Evolutionary conservation across 2,797 vertebrate genomes (phyloP), one percentile per base, ranked within the genome.

Genomic region (Bradypodion ventrale): DNA sequence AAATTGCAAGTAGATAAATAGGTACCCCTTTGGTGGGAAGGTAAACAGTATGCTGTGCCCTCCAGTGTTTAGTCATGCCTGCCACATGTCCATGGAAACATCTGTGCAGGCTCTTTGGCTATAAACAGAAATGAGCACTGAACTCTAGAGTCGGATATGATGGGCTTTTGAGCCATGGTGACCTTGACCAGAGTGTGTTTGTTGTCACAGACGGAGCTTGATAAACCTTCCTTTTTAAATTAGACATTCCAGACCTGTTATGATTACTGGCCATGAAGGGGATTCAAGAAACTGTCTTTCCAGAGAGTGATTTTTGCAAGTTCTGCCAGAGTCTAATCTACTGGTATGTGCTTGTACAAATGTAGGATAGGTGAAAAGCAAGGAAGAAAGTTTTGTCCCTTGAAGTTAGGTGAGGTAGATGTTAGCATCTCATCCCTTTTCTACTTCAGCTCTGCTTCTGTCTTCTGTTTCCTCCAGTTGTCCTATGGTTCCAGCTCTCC

Each of bases 401-500:
- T 40, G 40, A 19, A 40, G 16, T 59, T 46, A 44, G 40, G 3
- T 9, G 12, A 79, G 63, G n/a, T 29, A 42, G 40, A 29, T 29
- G 16, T 10, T n/a, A n/a, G 19, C 19, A 1, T 4, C 23, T 49
- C 25, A 9, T 5, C 27, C 40, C 49, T 80, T 37, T 37, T 35
- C 32, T 35, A n/a, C 2, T 27, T 70, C 40, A 52, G 49, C 35
- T 7, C 1, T 46, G 1, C 27, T 44, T 56, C 35, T 8, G 1
- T 65, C 76, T 10, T 49, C 29, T 78, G 44, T 8, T 15, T 16
- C 77, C 80, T 52, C 0, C 90, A 98, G 98, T 95, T 98, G 10
- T 98, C 98, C 1, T 98, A 98, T 0, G 98, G 98, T 89, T 98
- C 98, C 92, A 98, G 97, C 90, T 98, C 98, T 0, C 97, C 97